These are phyloP conservation scores for Nycticryphes semicollaris DNA, from an alignment of 2,113 vertebrate genomes.

Conservation along the genomic window DNA sequence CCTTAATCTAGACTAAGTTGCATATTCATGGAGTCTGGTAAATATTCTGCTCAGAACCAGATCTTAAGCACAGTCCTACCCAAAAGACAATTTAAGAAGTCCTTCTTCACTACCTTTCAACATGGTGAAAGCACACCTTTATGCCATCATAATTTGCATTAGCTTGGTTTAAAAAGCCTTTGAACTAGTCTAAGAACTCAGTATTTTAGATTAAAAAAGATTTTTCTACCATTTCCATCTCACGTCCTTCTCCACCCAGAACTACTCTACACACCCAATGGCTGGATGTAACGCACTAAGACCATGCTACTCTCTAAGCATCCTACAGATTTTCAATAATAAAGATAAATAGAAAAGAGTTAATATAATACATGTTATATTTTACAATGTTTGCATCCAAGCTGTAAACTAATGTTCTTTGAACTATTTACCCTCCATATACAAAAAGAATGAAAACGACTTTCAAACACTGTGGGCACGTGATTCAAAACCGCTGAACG, in stretches of 20 bases:
- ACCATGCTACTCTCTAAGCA: slow-evolving; percentile 68
- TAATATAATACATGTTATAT: slow-evolving; percentile 81
- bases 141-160: slow-evolving; percentile 68
- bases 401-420: slow-evolving; percentile 83
- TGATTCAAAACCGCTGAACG: slow-evolving; percentile 74
- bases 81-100: slow-evolving; percentile 61
- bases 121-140: slow-evolving; percentile 42
- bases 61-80: slow-evolving; percentile 72
- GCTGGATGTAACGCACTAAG: slow-evolving; percentile 59
- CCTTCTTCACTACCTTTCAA: slow-evolving; percentile 40
- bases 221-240: slow-evolving; percentile 58
- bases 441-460: slow-evolving; percentile 68
- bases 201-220: slow-evolving; percentile 56
- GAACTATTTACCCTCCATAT: slow-evolving; percentile 79
- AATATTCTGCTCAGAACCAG: slow-evolving; percentile 72
- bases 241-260: slow-evolving; percentile 53
- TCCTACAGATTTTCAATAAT: slow-evolving; percentile 72
- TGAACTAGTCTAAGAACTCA: slow-evolving; percentile 59
- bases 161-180: slow-evolving; percentile 51
- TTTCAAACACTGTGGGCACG: slow-evolving; percentile 68
- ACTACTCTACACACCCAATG: slow-evolving; percentile 71
- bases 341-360: slow-evolving; percentile 84
- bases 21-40: slow-evolving; percentile 80
- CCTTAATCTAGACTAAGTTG: slow-evolving; percentile 79
- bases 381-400: slow-evolving; percentile 79